Conservation (phyloP, 2,888 invertebrate genomes). For the Cheilosia urbana region DNA sequence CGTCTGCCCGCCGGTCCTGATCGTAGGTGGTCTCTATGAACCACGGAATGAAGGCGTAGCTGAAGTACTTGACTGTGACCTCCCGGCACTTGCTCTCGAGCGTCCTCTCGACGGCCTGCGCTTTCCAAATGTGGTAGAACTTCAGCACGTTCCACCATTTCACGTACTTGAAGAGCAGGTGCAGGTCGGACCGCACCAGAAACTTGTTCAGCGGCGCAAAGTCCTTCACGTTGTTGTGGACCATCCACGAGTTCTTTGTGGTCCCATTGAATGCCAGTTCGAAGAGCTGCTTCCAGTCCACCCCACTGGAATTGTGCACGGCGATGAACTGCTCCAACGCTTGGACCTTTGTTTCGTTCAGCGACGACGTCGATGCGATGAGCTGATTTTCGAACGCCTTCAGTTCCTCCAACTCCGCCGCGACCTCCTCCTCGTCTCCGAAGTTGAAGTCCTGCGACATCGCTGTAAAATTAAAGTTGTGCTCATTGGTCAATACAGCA, state of each 20-base stretch:
- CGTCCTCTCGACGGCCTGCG: constrained; percentile 72
- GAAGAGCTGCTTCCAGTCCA: constrained; percentile 80
- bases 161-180: constrained; percentile 77
- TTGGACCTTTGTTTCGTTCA: constrained; percentile 77
- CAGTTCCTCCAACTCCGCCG: constrained; percentile 74
- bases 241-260: constrained; percentile 77
- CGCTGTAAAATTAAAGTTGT: constrained; percentile 76
- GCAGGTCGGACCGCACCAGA: constrained; percentile 74
- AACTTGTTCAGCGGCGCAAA: constrained; percentile 77
- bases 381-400: constrained; percentile 78
- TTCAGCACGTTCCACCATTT: constrained; percentile 79
- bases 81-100: constrained; percentile 78
- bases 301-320: constrained; percentile 78
- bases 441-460: constrained; percentile 78
- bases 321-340: constrained; percentile 77
- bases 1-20: constrained; percentile 78
- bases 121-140: constrained; percentile 79
- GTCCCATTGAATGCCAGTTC: constrained; percentile 80
- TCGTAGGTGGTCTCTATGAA: constrained; percentile 80
- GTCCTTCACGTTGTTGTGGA: constrained; percentile 77
- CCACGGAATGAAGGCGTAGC: constrained; percentile 81
- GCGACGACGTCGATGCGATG: constrained; percentile 62
- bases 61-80: constrained; percentile 78
- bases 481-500: constrained; percentile 63
- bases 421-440: constrained; percentile 47